Evolutionary conservation across 1,140 invertebrate species (phyloP), one percentile per base, ranked within the genome.

Genomic region (Drosophila bocki): DNA sequence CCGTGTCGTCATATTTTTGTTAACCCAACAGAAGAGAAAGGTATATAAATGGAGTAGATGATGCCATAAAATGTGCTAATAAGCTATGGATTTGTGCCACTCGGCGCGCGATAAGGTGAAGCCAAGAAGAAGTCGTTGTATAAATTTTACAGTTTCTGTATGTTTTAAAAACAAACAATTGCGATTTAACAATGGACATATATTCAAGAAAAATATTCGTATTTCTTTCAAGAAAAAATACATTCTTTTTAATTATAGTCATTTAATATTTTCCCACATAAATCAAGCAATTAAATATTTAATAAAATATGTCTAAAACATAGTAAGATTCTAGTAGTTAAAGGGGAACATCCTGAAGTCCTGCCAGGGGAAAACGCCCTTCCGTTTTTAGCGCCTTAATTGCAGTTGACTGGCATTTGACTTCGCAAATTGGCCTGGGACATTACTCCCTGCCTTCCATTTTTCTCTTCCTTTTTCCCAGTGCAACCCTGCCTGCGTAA

Each of bases 371-470:
- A 26, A 59, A 15, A 60, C 53, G 67, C 58, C 54, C 48, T 39
- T 26, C 8, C 65, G 62, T 65, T 90, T 51, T 42, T 44, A 57
- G 75, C 75, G 86, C 78, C 67, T 68, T 90, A 91, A 90, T 90
- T 90, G 85, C 86, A 90, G 86, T 90, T 84, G 70, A 85, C 86
- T 90, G 85, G 81, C 85, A 90, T 90, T 90, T 91, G 85, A 90
- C 85, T 90, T 90, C 54, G 80, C 67, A 91, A 90, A 88, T 88
- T 88, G 85, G 85, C 82, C 54, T 50, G 42, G 69, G 61, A 75
- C 69, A 61, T 64, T 75, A 51, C 47, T 17, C 41, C 17, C 12
- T 13, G 33, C 39, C 57, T 15, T 13, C 13, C 19, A 0, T 0
- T 37, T 8, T 44, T 7, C 9, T 13, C 37, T 37, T 53, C 39